Evolutionary conservation across 2,888 invertebrate species (phyloP).

Genomic region (Erpobdella octoculata): DNA sequence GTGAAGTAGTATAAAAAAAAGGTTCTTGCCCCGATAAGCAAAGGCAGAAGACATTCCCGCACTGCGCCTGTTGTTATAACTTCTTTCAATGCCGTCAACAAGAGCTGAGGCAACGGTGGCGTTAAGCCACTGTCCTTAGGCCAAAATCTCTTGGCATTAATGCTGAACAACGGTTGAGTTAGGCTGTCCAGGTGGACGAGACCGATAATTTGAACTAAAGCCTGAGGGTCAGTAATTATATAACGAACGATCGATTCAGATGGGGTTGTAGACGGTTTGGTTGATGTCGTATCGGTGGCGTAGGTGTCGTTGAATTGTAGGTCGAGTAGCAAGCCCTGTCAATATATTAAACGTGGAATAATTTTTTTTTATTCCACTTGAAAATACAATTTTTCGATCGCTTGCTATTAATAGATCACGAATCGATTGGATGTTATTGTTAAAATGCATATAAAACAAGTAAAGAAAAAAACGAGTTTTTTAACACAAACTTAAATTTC

Average conservation of each 20-base stretch:
- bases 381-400: no score
- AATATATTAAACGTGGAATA: neutral
- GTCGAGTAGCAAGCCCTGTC: conserved; percentile 10
- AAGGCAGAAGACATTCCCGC: conserved; percentile 3
- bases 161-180: neutral
- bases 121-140: neutral
- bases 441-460: no score
- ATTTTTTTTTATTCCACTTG: neutral
- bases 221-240: neutral
- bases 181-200: neutral
- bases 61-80: neutral
- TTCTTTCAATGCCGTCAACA: neutral
- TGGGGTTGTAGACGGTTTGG: neutral
- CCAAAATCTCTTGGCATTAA: conserved; percentile 13
- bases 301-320: neutral
- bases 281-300: neutral
- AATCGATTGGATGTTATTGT: no score
- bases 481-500: no score
- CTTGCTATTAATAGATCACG: no score
- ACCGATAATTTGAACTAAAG: neutral
- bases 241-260: neutral
- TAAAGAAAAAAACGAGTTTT: no score
- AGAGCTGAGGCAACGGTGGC: neutral
- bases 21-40: neutral
- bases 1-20: neutral